phyloP scores from a whole-genome alignment of 2,113 vertebrate species.

The Microcebus griseorufus region DNA sequence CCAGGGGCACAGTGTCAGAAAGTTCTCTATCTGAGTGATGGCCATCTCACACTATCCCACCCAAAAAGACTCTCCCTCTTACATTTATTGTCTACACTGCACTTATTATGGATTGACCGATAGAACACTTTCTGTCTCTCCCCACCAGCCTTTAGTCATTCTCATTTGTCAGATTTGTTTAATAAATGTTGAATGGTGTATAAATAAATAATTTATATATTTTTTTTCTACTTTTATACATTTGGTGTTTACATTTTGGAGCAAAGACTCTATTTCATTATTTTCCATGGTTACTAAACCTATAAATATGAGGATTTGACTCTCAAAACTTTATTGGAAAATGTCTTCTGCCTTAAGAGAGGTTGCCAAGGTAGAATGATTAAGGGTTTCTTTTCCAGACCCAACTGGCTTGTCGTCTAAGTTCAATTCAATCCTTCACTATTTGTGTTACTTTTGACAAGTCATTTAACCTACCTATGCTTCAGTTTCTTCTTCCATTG shows the following conservation, averaged over 20 bases:
- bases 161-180: neutral
- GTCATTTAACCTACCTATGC: neutral
- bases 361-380: too few relatives aligned
- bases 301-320: neutral
- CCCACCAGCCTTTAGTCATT: neutral
- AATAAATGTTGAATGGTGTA: neutral
- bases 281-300: neutral
- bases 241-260: neutral
- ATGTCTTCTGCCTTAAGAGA: neutral
- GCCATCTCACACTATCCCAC: too few relatives aligned
- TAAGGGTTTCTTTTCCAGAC: neutral
- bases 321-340: neutral
- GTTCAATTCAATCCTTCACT: neutral
- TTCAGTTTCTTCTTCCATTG: neutral
- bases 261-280: neutral
- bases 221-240: neutral
- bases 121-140: neutral
- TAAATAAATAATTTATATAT: neutral
- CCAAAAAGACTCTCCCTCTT: neutral
- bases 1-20: rapidly evolving
- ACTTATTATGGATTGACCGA: rapidly evolving
- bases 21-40: too few relatives aligned
- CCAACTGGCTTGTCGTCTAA: neutral
- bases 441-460: neutral
- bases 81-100: too few relatives aligned